Percentiles rank a stretch among this genome's conserved stretches.
Conservation (phyloP, 2,113 vertebrate species). For the Chloropsis cyanopogon region DNA sequence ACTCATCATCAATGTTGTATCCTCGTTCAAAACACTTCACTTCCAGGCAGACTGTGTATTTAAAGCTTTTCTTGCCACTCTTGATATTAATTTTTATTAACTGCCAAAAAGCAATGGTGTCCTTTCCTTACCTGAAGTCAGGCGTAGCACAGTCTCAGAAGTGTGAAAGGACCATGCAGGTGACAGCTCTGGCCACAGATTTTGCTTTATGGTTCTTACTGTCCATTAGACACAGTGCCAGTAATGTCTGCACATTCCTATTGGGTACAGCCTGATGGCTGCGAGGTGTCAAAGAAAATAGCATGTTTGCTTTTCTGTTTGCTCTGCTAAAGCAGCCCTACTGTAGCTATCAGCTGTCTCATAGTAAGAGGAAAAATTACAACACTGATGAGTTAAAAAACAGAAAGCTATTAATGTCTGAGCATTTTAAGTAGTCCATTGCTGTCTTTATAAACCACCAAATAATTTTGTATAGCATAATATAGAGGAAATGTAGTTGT, state of each 20-base stretch:
- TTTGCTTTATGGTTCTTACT: background rate
- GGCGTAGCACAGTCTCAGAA: background rate
- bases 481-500: background rate
- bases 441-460: background rate
- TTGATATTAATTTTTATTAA: background rate
- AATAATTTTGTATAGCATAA: background rate
- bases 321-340: background rate
- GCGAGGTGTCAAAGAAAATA: background rate
- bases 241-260: background rate
- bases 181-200: background rate
- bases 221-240: background rate
- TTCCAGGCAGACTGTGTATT: background rate
- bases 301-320: background rate
- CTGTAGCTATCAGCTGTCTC: background rate
- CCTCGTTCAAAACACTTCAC: background rate
- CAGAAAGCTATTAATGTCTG: background rate
- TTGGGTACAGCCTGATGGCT: background rate
- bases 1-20: no score
- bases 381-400: background rate
- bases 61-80: background rate
- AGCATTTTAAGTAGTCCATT: background rate
- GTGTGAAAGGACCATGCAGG: background rate
- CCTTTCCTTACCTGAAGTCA: background rate
- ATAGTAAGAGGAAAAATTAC: background rate
- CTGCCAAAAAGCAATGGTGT: background rate